phyloP scores from a whole-genome alignment of 2,888 invertebrate genomes.

The Leucophenga maculata region DNA sequence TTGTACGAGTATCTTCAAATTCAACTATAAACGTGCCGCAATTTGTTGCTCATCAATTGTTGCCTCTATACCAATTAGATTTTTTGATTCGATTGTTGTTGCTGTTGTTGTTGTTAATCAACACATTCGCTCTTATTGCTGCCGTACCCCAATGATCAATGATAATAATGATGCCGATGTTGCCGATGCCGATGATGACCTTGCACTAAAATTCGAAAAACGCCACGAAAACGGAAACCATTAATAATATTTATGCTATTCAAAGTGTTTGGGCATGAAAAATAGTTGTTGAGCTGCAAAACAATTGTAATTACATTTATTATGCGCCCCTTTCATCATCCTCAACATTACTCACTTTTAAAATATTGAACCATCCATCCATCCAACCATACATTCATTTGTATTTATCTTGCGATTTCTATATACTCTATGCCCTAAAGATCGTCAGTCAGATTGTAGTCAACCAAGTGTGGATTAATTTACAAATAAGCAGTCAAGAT shows the following conservation, averaged over 20 bases:
- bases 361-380: too few relatives aligned
- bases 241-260: constrained; percentile 12
- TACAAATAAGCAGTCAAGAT: too few relatives aligned
- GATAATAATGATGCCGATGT: too few relatives aligned
- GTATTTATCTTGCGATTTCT: too few relatives aligned
- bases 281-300: not conserved
- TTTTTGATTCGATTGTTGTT: not conserved
- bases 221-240: constrained; percentile 17
- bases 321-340: too few relatives aligned
- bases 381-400: too few relatives aligned
- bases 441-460: too few relatives aligned
- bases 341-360: too few relatives aligned
- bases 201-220: constrained; percentile 15
- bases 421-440: too few relatives aligned
- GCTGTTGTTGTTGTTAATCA: constrained; percentile 16
- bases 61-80: not conserved
- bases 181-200: not conserved
- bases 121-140: not conserved
- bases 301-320: too few relatives aligned
- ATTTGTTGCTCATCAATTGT: constrained; percentile 4
- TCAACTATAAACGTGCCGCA: not conserved
- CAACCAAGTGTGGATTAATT: too few relatives aligned
- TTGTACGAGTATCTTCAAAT: not conserved
- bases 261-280: not conserved
- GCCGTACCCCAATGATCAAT: too few relatives aligned